These are phyloP conservation scores for Apeira syringaria DNA, from an alignment of 2,888 invertebrate genomes.

Conservation along the genomic window DNA sequence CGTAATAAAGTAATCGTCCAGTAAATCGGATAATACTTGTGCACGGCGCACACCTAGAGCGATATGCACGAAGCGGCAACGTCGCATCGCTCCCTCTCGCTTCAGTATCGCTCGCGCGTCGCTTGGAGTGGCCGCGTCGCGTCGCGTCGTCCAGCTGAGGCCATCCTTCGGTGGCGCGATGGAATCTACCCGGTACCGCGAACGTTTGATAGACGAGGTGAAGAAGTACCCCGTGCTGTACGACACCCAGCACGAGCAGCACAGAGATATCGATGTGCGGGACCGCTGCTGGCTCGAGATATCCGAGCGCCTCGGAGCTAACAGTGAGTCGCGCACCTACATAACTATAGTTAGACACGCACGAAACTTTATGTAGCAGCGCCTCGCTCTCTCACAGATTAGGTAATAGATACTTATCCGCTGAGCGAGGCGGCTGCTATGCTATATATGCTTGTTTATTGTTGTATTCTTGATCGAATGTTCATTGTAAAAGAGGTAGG, in stretches of 20 bases:
- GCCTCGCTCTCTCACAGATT: too few species aligned
- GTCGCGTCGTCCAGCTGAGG: conserved; percentile 18
- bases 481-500: too few species aligned
- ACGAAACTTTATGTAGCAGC: too few species aligned
- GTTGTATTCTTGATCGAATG: too few species aligned
- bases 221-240: conserved; percentile 71
- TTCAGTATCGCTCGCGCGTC: conserved; percentile 64
- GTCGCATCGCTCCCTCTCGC: conserved; percentile 58
- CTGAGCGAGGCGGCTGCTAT: too few species aligned
- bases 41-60: conserved; percentile 61
- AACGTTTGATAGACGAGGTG: conserved; percentile 71
- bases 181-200: conserved; percentile 54
- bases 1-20: too few species aligned
- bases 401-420: too few species aligned
- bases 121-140: conserved; percentile 51
- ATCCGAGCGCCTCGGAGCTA: conserved; percentile 63
- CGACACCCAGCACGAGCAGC: conserved; percentile 71
- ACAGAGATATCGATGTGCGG: conserved; percentile 67
- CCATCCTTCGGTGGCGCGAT: conserved; percentile 35
- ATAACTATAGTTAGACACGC: too few species aligned
- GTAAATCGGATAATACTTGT: too few species aligned
- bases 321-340: conserved; percentile 51
- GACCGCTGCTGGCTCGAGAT: conserved; percentile 76
- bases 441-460: too few species aligned
- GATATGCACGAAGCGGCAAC: conserved; percentile 64